Conservation (phyloP, 2,113 vertebrate species). For the Seriola rivoliana region DNA sequence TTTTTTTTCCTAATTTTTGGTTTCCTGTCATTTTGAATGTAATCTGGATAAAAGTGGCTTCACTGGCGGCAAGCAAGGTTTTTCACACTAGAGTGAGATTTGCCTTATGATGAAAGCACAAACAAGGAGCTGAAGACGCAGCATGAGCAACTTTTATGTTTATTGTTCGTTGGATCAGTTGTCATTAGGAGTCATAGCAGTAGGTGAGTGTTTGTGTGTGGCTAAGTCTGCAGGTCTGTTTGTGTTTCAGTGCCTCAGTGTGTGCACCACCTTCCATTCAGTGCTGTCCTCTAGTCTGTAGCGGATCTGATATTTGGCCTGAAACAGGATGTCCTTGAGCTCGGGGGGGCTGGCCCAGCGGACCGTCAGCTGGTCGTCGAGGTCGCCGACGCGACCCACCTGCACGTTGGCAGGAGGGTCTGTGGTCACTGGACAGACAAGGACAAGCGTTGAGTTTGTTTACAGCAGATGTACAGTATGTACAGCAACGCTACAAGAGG, state of each 20-base stretch:
- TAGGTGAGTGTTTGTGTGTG: neutral
- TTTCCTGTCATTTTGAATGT: neutral
- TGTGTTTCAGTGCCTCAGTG: neutral
- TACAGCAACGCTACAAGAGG: neutral
- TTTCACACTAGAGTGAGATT: constrained; percentile 8
- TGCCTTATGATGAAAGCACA: constrained; percentile 19
- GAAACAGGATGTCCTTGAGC: constrained; percentile 95
- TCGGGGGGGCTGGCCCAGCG: constrained; percentile 92
- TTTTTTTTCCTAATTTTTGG: neutral
- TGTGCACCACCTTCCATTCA: constrained; percentile 92
- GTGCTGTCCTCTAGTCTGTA: constrained; percentile 95
- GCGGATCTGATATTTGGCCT: constrained; percentile 98
- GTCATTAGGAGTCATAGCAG: neutral
- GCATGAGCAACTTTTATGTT: constrained; percentile 2
- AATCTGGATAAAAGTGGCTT: neutral
- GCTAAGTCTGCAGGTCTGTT: neutral
- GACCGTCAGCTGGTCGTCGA: constrained; percentile 96
- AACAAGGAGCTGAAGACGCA: neutral
- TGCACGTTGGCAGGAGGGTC: constrained; percentile 92
- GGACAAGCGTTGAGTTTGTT: constrained; percentile 1
- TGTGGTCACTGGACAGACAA: constrained; percentile 89
- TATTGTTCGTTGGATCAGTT: neutral
- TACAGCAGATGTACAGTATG: constrained; percentile 16
- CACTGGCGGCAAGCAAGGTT: neutral
- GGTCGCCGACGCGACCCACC: constrained; percentile 91